Conservation (phyloP, 2,888 invertebrate species). For the Yponomeuta malinellus region DNA sequence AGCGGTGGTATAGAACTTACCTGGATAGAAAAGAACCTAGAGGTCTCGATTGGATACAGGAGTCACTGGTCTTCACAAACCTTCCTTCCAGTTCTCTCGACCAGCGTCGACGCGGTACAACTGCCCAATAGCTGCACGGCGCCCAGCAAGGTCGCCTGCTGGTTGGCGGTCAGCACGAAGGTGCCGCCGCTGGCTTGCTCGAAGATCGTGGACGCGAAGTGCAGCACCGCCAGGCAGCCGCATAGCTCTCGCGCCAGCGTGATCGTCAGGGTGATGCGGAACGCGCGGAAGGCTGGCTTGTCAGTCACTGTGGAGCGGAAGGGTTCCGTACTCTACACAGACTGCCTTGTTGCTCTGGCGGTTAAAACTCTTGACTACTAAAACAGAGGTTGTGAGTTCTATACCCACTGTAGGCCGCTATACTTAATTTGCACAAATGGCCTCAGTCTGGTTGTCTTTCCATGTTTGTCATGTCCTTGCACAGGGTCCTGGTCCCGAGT, state of each 20-base stretch:
- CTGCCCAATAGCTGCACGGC: conserved; percentile 59
- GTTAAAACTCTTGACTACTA: too few relatives aligned
- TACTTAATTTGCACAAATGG: too few relatives aligned
- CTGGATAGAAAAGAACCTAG: too few relatives aligned
- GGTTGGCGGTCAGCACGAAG: conserved; percentile 54
- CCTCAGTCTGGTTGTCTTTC: too few relatives aligned
- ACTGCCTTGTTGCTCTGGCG: too few relatives aligned
- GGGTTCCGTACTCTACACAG: not conserved
- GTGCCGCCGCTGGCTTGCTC: conserved; percentile 40
- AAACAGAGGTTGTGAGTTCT: too few relatives aligned
- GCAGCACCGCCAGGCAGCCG: conserved; percentile 62
- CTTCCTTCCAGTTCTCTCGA: conserved; percentile 63
- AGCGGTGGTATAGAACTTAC: too few relatives aligned
- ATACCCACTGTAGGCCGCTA: too few relatives aligned
- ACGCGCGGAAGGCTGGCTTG: conserved; percentile 60
- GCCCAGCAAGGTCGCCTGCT: conserved; percentile 58
- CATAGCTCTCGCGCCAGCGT: conserved; percentile 62
- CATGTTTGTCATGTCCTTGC: too few relatives aligned
- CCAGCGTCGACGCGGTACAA: conserved; percentile 55
- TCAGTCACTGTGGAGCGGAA: conserved; percentile 28
- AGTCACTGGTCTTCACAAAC: conserved; percentile 26
- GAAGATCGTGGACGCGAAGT: conserved; percentile 69
- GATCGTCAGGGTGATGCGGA: conserved; percentile 70
- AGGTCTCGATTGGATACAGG: too few relatives aligned
- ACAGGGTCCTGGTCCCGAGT: too few relatives aligned